These are phyloP conservation scores for Drosophila malerkotliana DNA, from an alignment of 1,140 invertebrate genomes.

Conservation along the genomic window DNA sequence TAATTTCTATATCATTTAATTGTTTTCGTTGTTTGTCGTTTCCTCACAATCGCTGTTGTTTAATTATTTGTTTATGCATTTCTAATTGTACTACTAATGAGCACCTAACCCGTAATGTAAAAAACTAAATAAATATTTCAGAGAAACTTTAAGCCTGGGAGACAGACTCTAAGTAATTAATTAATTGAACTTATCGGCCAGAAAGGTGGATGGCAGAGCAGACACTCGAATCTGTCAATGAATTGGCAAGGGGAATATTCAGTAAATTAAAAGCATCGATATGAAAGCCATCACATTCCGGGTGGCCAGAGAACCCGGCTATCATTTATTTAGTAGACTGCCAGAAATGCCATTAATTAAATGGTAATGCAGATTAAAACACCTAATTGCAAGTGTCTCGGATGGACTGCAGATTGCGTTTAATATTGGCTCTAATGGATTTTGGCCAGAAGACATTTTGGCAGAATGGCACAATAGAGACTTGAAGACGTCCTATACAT, in stretches of 20 bases:
- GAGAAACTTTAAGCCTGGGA: not conserved
- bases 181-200: not conserved
- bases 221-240: not conserved
- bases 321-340: slow-evolving; percentile 24
- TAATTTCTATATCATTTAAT: slow-evolving; percentile 58
- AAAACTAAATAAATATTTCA: not conserved
- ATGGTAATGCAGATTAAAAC: slow-evolving; percentile 11
- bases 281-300: not conserved
- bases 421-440: slow-evolving; percentile 3
- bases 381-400: slow-evolving; percentile 12
- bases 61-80: slow-evolving; percentile 52
- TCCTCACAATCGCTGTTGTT: slow-evolving; percentile 53
- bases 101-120: slow-evolving; percentile 14
- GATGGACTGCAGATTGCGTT: not conserved
- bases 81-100: slow-evolving; percentile 46
- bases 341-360: slow-evolving; percentile 28
- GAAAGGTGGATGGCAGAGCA: not conserved
- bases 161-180: not conserved
- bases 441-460: slow-evolving; percentile 29
- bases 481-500: not conserved
- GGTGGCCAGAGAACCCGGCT: slow-evolving; percentile 1
- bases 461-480: slow-evolving; percentile 11
- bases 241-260: not conserved
- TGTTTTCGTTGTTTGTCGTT: slow-evolving; percentile 50
- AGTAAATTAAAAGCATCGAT: slow-evolving; percentile 3